Evolutionary conservation across 2,888 invertebrate genomes (phyloP).

Genomic region (Sabatieria punctata): DNA sequence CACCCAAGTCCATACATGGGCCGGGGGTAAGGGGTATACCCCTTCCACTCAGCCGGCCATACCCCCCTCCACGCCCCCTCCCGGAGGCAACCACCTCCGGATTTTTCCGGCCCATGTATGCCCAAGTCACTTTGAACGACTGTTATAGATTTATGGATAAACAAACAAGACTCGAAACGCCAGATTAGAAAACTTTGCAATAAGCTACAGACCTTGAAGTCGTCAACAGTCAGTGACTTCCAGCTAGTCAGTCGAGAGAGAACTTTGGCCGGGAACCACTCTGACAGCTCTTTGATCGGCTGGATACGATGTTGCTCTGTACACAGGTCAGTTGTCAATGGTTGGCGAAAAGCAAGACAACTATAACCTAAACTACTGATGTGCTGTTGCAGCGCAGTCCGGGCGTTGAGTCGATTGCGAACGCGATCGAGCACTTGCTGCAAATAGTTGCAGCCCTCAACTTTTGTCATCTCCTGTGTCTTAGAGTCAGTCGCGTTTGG

Average conservation of each 20-base stretch:
- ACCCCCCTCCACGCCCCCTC: no score
- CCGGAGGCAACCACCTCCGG: no score
- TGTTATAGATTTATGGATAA: neutral
- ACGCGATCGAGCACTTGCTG: constrained; percentile 44
- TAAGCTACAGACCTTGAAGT: constrained; percentile 44
- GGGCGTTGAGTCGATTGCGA: constrained; percentile 52
- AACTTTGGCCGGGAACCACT: constrained; percentile 33
- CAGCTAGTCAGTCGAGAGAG: constrained; percentile 45
- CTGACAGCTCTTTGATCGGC: constrained; percentile 15
- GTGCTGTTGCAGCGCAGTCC: constrained; percentile 58
- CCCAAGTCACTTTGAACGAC: no score
- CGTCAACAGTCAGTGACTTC: constrained; percentile 50
- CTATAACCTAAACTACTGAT: constrained; percentile 47
- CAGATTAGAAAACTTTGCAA: constrained; percentile 32
- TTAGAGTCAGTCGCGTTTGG: constrained; percentile 17
- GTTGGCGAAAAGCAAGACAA: constrained; percentile 9
- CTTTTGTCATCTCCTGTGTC: no score
- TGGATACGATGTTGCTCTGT: neutral
- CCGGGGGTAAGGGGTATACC: no score
- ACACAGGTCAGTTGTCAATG: neutral
- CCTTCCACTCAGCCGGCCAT: no score
- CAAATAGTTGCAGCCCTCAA: neutral
- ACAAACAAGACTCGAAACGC: neutral
- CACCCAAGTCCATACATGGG: no score
- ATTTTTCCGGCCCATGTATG: no score